phyloP scores from a whole-genome alignment of 2,888 invertebrate genomes.

The Lumbricus terrestris region DNA sequence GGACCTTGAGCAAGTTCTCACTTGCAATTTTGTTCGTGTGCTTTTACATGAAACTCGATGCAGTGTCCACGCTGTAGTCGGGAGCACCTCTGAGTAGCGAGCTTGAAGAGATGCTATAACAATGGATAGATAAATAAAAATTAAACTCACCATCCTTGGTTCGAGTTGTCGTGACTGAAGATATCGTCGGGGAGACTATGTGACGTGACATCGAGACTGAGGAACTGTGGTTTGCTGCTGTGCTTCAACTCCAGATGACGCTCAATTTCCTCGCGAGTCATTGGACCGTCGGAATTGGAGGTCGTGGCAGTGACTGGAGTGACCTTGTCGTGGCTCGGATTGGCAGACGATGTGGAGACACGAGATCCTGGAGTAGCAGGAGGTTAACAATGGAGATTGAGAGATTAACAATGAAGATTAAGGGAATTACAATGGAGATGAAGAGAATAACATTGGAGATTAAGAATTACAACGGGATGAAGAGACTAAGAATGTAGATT shows the following conservation, averaged over 20 bases:
- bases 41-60: too few relatives aligned
- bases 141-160: slow-evolving; percentile 49
- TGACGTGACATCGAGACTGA: slow-evolving; percentile 73
- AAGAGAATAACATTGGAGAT: background rate
- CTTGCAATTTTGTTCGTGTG: too few relatives aligned
- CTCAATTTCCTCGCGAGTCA: slow-evolving; percentile 89
- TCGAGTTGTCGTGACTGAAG: slow-evolving; percentile 88
- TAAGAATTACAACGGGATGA: too few relatives aligned
- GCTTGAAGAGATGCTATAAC: too few relatives aligned
- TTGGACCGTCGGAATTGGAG: slow-evolving; percentile 64
- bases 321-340: background rate
- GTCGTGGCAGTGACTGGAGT: background rate
- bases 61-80: too few relatives aligned
- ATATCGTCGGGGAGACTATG: slow-evolving; percentile 88
- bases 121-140: too few relatives aligned
- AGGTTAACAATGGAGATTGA: background rate
- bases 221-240: slow-evolving; percentile 66
- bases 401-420: background rate
- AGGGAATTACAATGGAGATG: too few relatives aligned
- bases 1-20: too few relatives aligned
- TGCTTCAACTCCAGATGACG: slow-evolving; percentile 82
- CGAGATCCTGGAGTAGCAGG: background rate
- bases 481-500: background rate
- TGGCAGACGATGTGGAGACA: background rate
- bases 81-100: too few relatives aligned